These are phyloP conservation scores for Hydrolagus affinis DNA, from an alignment of 2,113 vertebrate genomes.

Conservation along the genomic window DNA sequence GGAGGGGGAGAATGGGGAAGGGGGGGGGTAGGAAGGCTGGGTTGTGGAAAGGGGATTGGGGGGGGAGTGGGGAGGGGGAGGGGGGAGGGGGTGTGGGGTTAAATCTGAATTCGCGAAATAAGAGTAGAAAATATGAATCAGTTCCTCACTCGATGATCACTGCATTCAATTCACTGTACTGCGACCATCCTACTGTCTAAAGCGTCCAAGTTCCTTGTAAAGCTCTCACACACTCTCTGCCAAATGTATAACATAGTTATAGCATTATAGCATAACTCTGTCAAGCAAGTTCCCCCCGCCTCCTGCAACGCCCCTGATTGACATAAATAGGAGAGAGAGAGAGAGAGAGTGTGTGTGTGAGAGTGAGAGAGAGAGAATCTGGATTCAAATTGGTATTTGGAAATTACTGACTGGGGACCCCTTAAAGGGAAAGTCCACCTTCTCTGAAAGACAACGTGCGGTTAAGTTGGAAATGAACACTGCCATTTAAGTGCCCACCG, in stretches of 20 bases:
- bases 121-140: constrained; percentile 30
- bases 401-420: constrained; percentile 17
- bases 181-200: not conserved
- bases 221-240: constrained; percentile 11
- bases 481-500: no score
- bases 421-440: constrained; percentile 7
- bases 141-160: constrained; percentile 26
- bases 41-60: not conserved
- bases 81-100: not conserved
- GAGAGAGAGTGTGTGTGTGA: not conserved
- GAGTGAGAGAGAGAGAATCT: constrained; percentile 12
- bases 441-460: not conserved
- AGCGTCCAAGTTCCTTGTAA: not conserved
- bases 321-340: not conserved
- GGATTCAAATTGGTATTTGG: constrained; percentile 23
- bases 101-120: not conserved
- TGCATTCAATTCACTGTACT: constrained; percentile 30
- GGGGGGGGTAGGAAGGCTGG: not conserved
- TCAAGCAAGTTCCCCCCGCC: constrained; percentile 23
- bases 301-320: constrained; percentile 25
- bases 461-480: not conserved
- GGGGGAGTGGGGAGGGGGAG: not conserved
- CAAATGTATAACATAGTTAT: constrained; percentile 32
- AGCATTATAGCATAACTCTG: constrained; percentile 23
- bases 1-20: not conserved